phyloP scores from a whole-genome alignment of 2,888 invertebrate genomes.

The Sinohyriopsis cumingii region DNA sequence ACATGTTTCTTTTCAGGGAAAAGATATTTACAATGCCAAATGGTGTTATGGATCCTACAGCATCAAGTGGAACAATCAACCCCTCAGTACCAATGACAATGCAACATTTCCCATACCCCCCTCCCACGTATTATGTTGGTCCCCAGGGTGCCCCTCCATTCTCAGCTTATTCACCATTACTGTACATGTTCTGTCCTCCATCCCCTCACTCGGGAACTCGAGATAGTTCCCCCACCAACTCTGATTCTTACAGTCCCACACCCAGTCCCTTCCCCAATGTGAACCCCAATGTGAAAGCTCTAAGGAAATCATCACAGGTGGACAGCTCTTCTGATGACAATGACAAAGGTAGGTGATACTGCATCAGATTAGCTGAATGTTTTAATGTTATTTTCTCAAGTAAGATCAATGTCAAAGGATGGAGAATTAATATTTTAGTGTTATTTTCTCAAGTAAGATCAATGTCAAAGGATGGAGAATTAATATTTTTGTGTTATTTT shows the following conservation, averaged over 20 bases:
- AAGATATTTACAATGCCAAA: conserved; percentile 15
- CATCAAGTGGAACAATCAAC: background rate
- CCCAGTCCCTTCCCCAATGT: conserved; percentile 42
- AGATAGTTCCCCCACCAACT: conserved; percentile 45
- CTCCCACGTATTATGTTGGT: conserved; percentile 16
- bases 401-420: no score
- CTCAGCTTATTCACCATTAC: conserved; percentile 13
- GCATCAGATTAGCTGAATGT: background rate
- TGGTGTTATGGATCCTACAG: conserved; percentile 21
- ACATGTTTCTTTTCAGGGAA: conserved; percentile 3
- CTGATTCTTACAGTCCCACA: conserved; percentile 55
- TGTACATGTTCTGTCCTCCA: conserved; percentile 7
- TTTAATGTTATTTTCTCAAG: no score
- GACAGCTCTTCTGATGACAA: conserved; percentile 56
- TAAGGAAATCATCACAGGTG: conserved; percentile 6
- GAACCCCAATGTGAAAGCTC: conserved; percentile 17
- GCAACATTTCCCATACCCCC: background rate
- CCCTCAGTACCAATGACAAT: no score
- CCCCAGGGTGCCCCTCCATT: conserved; percentile 9
- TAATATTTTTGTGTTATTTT: no score
- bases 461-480: no score
- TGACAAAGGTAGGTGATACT: conserved; percentile 39
- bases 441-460: no score
- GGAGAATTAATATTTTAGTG: no score
- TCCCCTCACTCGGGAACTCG: conserved; percentile 7